Evolutionary conservation across 2,113 vertebrate genomes (phyloP).

Genomic region (Cololabis saira): DNA sequence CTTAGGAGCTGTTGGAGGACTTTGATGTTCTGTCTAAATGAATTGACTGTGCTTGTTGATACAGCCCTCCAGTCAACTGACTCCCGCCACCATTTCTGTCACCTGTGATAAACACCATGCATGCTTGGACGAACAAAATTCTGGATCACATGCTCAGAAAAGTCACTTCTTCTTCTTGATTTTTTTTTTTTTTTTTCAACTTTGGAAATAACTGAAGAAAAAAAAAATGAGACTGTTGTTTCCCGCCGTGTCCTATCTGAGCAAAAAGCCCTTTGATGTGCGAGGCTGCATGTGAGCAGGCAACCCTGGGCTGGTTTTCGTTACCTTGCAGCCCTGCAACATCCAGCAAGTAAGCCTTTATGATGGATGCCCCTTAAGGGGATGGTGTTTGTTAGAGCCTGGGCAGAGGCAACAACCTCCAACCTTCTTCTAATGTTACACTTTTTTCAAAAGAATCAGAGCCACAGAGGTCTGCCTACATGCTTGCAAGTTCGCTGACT

Average conservation of each 20-base stretch:
- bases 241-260: conserved; percentile 34
- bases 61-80: conserved; percentile 59
- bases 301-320: conserved; percentile 50
- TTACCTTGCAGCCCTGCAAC: conserved; percentile 63
- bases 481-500: conserved; percentile 38
- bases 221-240: conserved; percentile 48
- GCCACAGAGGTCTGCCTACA: conserved; percentile 42
- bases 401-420: conserved; percentile 62
- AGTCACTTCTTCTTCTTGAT: too few relatives aligned
- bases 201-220: conserved; percentile 56
- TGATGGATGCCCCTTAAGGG: conserved; percentile 62
- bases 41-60: conserved; percentile 75
- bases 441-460: conserved; percentile 39
- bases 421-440: conserved; percentile 39
- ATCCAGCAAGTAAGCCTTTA: conserved; percentile 66
- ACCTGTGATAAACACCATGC: conserved; percentile 70
- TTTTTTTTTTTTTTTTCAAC: conserved; percentile 27
- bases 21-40: conserved; percentile 81
- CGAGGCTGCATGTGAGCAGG: conserved; percentile 41
- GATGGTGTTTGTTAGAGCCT: conserved; percentile 60
- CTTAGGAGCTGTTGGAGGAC: conserved; percentile 75
- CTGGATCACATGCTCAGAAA: conserved; percentile 45
- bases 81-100: conserved; percentile 57
- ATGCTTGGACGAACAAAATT: conserved; percentile 38
- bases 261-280: conserved; percentile 65